Evolutionary conservation across 2,113 vertebrate genomes (phyloP).

Genomic region (Hyperopisus bebe): DNA sequence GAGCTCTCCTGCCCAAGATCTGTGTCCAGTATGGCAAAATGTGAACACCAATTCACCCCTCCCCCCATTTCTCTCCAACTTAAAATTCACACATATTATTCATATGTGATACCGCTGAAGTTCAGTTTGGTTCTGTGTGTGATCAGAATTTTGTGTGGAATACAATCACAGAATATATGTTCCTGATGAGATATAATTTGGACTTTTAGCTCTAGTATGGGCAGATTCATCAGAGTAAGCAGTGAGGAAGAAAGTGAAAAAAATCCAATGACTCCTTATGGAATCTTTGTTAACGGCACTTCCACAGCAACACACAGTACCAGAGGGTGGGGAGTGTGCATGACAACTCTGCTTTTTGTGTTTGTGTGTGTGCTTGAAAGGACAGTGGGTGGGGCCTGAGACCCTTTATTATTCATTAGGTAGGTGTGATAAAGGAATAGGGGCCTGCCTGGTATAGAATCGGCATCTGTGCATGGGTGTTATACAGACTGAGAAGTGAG

Average conservation of each 20-base stretch:
- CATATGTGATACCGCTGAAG: neutral
- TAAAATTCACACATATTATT: neutral
- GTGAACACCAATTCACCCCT: neutral
- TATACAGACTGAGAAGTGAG: neutral
- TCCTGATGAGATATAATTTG: conserved; percentile 19
- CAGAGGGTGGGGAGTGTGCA: conserved; percentile 11
- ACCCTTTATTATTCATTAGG: conserved; percentile 61
- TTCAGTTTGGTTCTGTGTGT: neutral
- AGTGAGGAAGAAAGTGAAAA: conserved; percentile 17
- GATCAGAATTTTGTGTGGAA: neutral
- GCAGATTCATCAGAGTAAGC: neutral
- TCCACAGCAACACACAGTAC: conserved; percentile 13
- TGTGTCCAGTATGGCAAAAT: neutral
- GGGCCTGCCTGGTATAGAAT: conserved; percentile 54
- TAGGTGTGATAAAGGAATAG: conserved; percentile 47
- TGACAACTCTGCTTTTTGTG: conserved; percentile 14
- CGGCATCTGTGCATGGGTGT: conserved; percentile 33
- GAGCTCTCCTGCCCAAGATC: neutral
- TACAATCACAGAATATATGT: conserved; percentile 3
- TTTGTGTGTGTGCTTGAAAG: neutral
- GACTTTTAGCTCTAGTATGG: neutral
- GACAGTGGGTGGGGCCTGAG: conserved; percentile 23
- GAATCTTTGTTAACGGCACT: conserved; percentile 22
- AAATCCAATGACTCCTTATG: conserved; percentile 25
- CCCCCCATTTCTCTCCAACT: neutral